Evolutionary conservation across 1,140 invertebrate species (phyloP).

Genomic region (Steinernema khuongi): DNA sequence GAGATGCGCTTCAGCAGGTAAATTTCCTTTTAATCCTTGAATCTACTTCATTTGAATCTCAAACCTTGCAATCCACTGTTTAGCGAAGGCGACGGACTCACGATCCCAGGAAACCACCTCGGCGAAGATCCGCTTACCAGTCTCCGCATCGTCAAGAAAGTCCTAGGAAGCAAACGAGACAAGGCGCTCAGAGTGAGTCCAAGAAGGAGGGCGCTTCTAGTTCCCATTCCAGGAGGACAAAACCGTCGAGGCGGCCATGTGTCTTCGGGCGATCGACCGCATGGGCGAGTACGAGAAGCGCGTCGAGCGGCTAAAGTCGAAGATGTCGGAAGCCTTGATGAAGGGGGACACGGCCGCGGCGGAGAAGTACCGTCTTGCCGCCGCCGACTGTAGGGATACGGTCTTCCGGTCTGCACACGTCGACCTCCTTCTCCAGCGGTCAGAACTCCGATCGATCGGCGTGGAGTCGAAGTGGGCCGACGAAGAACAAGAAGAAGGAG

Average conservation of each 20-base stretch:
- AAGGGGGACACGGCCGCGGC: slow-evolving; percentile 18
- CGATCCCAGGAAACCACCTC: neutral
- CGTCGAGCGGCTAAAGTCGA: slow-evolving; percentile 18
- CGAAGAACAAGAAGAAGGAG: neutral
- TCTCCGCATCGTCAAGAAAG: slow-evolving; percentile 3
- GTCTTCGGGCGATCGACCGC: slow-evolving; percentile 33
- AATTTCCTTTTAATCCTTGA: neutral
- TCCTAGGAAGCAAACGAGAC: neutral
- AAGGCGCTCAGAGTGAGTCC: neutral
- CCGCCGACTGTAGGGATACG: slow-evolving; percentile 36
- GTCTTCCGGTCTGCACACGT: slow-evolving; percentile 35
- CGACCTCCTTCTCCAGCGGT: slow-evolving; percentile 27
- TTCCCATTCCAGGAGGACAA: slow-evolving; percentile 17
- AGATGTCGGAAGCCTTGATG: slow-evolving; percentile 19
- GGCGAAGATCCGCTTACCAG: neutral
- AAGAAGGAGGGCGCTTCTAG: neutral
- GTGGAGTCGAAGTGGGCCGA: neutral
- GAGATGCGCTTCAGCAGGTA: slow-evolving; percentile 7
- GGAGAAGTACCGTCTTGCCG: slow-evolving; percentile 27
- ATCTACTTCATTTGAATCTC: neutral
- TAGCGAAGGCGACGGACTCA: slow-evolving; percentile 11
- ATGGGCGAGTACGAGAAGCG: slow-evolving; percentile 26
- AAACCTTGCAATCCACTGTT: neutral
- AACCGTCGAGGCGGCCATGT: slow-evolving; percentile 28
- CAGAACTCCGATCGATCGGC: slow-evolving; percentile 18